Percentiles rank a stretch among this genome's conserved stretches.
Conservation (phyloP, 1,140 invertebrate species). For the Phocides pigmalion region DNA sequence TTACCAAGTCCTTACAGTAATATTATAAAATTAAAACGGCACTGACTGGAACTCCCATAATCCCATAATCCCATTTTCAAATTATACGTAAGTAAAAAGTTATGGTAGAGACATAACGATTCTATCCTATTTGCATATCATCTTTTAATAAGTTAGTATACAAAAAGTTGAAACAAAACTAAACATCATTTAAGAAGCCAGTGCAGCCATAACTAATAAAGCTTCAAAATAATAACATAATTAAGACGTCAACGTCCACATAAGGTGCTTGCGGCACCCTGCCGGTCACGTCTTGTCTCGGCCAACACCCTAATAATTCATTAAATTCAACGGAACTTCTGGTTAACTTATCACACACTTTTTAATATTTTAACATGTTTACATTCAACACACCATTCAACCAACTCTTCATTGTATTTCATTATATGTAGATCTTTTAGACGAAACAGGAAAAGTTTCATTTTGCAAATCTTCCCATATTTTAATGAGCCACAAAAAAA, state of each 20-base stretch:
- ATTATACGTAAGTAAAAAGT: neutral
- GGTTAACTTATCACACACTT: too few relatives aligned
- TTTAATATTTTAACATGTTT: too few relatives aligned
- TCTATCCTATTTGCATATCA: neutral
- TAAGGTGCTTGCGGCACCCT: slow-evolving; percentile 34
- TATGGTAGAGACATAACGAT: neutral
- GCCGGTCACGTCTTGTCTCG: neutral
- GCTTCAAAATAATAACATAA: slow-evolving; percentile 24
- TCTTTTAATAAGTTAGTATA: neutral
- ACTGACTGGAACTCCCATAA: too few relatives aligned
- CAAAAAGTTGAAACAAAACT: neutral
- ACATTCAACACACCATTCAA: too few relatives aligned
- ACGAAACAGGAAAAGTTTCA: too few relatives aligned
- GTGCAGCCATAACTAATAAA: too few relatives aligned
- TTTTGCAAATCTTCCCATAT: too few relatives aligned
- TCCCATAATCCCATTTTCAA: too few relatives aligned
- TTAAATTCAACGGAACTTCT: neutral
- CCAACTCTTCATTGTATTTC: too few relatives aligned
- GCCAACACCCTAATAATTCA: slow-evolving; percentile 15
- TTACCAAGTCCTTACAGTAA: neutral
- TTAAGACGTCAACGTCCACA: slow-evolving; percentile 43
- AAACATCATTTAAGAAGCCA: neutral
- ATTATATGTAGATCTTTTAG: too few relatives aligned
- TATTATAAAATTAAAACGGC: neutral
- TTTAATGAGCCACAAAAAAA: too few relatives aligned